A percentile compares a stretch with the other conserved stretches of the same genome.
phyloP scores from a whole-genome alignment of 2,113 vertebrate species.

The Myanophis thanlyinensis region DNA sequence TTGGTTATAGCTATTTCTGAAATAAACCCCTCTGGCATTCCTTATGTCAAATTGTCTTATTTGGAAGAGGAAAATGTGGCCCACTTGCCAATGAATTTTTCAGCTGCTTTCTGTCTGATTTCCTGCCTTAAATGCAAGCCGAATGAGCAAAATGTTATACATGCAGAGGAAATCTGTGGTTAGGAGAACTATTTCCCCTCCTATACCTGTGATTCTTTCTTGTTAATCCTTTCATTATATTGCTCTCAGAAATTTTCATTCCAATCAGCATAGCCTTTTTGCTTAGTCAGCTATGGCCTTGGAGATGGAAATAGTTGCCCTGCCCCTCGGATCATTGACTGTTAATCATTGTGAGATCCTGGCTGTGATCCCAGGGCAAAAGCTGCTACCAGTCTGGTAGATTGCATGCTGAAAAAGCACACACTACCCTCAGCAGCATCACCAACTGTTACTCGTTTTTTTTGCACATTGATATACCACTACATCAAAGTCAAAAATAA shows the following conservation, averaged over 20 bases:
- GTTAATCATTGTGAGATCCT: slow-evolving; percentile 25
- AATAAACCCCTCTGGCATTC: not conserved
- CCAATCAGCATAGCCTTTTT: slow-evolving; percentile 5
- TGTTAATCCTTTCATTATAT: slow-evolving; percentile 18
- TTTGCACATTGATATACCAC: not conserved
- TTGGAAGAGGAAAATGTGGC: not conserved
- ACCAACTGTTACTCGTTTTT: not conserved
- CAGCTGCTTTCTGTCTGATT: not conserved
- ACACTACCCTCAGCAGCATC: not conserved
- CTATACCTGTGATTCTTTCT: not conserved
- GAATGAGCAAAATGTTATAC: not conserved
- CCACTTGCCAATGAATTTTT: not conserved
- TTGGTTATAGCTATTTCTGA: not conserved
- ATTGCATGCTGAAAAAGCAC: not conserved
- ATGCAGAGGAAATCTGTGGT: not conserved
- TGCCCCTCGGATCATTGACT: slow-evolving; percentile 13
- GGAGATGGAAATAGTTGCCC: slow-evolving; percentile 14
- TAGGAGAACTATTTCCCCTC: not conserved
- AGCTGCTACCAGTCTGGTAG: not conserved
- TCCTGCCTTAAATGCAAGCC: not conserved
- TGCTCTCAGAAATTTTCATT: slow-evolving; percentile 21
- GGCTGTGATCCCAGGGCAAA: slow-evolving; percentile 2
- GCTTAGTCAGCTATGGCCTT: slow-evolving; percentile 26
- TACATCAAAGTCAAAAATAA: slow-evolving; percentile 20
- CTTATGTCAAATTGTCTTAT: not conserved